Evolutionary conservation across 2,888 invertebrate genomes (phyloP), one percentile per base, ranked within the genome.

Genomic region (Drosophila kuntzei): DNA sequence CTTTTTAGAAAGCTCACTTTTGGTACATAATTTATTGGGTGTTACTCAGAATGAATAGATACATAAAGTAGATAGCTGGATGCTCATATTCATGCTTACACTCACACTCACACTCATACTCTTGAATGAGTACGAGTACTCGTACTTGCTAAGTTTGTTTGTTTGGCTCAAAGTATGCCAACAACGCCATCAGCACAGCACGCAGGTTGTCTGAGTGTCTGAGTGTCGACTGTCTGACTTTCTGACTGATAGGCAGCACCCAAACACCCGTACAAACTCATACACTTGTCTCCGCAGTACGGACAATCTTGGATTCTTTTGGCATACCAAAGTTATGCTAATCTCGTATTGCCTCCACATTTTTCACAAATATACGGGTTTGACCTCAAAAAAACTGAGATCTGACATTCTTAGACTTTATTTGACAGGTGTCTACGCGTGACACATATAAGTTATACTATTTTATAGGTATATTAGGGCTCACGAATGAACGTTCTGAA

Each of bases 1-100:
- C 53, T 77, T 70, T 80, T 85, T 86, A 88, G 85, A 86, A 86
- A 86, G 85, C 84, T 83, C 5, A 63, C 65, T 75, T 64, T 68
- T 60, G 71, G 66, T 73, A 75, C 80, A 87, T 83, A 83, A 79
- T 86, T 88, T 88, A 86, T 86, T 88, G 84, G 80, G 89, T 84
- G 84, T 76, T 86, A 79, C 83, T 68, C 64, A 86, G 87, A 83
- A 83, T 85, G 87, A 80, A 72, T 50, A 73, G 71, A 75, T 64
- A 65, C 50, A 65, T 65, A 71, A 50, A 59, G 64, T 32, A 71
- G 60, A 63, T 60, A 63, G 53, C 71, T 61, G 41, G 49, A 55
- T 70, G 59, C 49, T 46, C 41, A 46, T 34, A 27, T 12, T 29
- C 58, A 57, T 37, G 39, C 12, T 44, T 37, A 62, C 14, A 44